phyloP scores from a whole-genome alignment of 2,797 vertebrate species.

The Acrocephalus scirpaceus region DNA sequence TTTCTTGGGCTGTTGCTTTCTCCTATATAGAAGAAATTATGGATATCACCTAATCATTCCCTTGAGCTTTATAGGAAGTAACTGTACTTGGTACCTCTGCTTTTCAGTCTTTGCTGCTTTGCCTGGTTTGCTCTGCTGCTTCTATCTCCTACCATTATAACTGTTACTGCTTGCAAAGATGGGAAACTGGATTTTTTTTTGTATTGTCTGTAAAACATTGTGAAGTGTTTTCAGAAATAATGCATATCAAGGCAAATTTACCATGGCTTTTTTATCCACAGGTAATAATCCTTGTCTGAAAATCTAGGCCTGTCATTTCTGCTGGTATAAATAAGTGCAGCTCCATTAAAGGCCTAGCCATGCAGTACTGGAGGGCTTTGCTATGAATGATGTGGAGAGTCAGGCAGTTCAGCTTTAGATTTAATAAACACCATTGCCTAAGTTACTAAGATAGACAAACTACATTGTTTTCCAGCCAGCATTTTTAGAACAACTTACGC shows the following conservation, averaged over 20 bases:
- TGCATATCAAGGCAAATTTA: not conserved
- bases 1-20: not conserved
- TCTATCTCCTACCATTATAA: not conserved
- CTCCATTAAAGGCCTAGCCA: not conserved
- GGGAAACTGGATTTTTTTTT: not conserved
- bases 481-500: not conserved
- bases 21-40: not conserved
- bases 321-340: not conserved
- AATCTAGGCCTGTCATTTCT: not conserved
- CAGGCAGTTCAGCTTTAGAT: not conserved
- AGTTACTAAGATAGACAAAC: not conserved
- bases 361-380: not conserved
- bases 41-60: not conserved
- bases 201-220: not conserved
- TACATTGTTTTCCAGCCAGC: not conserved
- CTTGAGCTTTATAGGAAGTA: not conserved
- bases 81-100: not conserved
- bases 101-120: not conserved
- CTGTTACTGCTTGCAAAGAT: not conserved
- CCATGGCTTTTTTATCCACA: not conserved
- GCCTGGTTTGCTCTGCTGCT: not conserved
- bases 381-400: not conserved
- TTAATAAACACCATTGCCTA: not conserved
- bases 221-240: slow-evolving; percentile 2
- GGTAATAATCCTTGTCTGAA: not conserved